Evolutionary conservation across 2,888 invertebrate genomes (phyloP).

Genomic region (Eucriotettix oculatus): DNA sequence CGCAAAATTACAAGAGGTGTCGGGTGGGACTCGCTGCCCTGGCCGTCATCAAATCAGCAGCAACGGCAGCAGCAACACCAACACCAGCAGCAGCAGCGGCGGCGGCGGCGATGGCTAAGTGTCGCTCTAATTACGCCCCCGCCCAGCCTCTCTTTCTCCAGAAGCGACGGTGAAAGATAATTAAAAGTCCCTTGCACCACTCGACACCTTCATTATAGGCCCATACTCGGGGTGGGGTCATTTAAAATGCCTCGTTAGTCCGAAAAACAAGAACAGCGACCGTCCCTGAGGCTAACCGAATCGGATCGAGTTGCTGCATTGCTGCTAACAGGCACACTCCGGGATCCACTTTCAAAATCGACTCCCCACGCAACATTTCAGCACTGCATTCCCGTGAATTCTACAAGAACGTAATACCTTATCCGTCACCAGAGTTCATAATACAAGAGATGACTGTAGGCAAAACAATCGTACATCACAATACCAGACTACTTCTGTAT

Average conservation of each 20-base stretch:
- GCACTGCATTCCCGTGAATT: too few species aligned
- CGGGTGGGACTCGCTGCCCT: neutral
- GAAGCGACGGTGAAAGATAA: neutral
- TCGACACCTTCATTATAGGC: neutral
- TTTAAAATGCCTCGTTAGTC: neutral
- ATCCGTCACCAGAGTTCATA: too few species aligned
- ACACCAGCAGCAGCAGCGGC: neutral
- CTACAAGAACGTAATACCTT: too few species aligned
- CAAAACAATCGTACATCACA: too few species aligned
- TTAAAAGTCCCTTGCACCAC: neutral
- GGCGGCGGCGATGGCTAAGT: neutral
- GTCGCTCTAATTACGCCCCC: neutral
- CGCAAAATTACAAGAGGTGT: neutral
- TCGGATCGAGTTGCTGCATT: neutral
- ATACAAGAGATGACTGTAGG: too few species aligned
- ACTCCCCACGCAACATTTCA: too few species aligned
- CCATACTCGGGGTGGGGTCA: neutral
- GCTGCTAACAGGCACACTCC: too few species aligned
- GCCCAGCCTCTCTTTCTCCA: neutral
- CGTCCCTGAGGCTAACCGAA: neutral
- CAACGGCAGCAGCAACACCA: neutral
- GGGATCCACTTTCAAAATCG: too few species aligned
- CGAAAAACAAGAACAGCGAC: neutral
- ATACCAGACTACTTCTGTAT: too few species aligned
- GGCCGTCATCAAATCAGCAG: neutral